A percentile compares a stretch with the other conserved stretches of the same genome.
phyloP scores from a whole-genome alignment of 1,140 invertebrate species.

The Drosophila ohnishii region DNA sequence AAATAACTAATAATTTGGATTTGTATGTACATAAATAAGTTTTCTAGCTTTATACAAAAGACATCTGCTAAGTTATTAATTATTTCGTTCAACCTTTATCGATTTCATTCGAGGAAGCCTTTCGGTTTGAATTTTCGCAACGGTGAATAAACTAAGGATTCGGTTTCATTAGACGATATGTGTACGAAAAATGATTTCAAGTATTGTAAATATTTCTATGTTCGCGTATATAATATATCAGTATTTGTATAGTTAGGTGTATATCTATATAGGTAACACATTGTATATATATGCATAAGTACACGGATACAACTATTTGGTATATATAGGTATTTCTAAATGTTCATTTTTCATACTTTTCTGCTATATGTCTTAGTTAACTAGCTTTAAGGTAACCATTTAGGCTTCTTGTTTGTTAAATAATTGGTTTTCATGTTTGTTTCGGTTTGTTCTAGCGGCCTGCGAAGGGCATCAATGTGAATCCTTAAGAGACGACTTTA shows the following conservation, averaged over 20 bases:
- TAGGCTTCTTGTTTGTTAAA: slow-evolving; percentile 9
- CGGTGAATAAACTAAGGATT: slow-evolving; percentile 21
- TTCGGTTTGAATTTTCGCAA: slow-evolving; percentile 34
- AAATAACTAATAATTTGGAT: slow-evolving; percentile 20
- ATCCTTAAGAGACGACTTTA: slow-evolving; percentile 53
- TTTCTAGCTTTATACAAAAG: slow-evolving; percentile 49
- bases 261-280: slow-evolving; percentile 51
- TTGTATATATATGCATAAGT: slow-evolving; percentile 52
- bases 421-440: slow-evolving; percentile 28
- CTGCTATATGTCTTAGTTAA: slow-evolving; percentile 43
- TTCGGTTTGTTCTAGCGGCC: slow-evolving; percentile 71
- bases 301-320: slow-evolving; percentile 38
- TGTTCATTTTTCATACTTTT: slow-evolving; percentile 20
- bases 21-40: slow-evolving; percentile 31
- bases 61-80: slow-evolving; percentile 6
- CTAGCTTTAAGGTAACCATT: slow-evolving; percentile 39
- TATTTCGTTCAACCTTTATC: slow-evolving; percentile 3
- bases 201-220: slow-evolving; percentile 44
- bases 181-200: slow-evolving; percentile 63
- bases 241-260: slow-evolving; percentile 33
- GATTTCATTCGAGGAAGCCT: slow-evolving; percentile 24
- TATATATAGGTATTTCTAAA: slow-evolving; percentile 42
- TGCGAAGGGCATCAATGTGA: slow-evolving; percentile 71
- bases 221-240: slow-evolving; percentile 39
- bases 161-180: slow-evolving; percentile 61